Evolutionary conservation across 2,113 vertebrate genomes (phyloP).

Genomic region (Lycaon pictus): DNA sequence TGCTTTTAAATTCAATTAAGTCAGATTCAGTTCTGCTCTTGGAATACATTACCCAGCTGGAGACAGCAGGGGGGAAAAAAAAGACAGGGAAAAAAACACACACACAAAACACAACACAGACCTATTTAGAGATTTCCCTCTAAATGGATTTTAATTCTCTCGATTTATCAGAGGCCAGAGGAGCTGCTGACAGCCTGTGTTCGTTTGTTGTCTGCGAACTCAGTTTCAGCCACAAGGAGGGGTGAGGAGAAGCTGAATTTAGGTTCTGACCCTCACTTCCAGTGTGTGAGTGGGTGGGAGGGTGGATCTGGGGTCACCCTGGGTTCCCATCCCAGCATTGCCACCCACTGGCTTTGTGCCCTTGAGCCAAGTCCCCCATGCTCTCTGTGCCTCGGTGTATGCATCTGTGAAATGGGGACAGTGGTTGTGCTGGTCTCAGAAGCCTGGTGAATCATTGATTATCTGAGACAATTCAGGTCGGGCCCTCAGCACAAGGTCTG

Average conservation of each 20-base stretch:
- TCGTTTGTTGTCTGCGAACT: not conserved
- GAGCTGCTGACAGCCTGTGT: constrained; percentile 49
- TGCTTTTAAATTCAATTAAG: constrained; percentile 91
- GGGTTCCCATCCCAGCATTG: not conserved
- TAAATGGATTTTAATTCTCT: constrained; percentile 84
- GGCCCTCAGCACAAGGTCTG: not conserved
- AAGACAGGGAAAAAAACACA: not conserved
- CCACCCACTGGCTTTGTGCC: not conserved
- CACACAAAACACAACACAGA: constrained; percentile 63
- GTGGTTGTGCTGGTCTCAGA: not conserved
- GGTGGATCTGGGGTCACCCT: not conserved
- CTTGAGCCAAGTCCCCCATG: not conserved
- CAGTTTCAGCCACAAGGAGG: not conserved
- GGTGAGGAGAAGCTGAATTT: not conserved
- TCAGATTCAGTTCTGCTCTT: constrained; percentile 84
- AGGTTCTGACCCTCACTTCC: not conserved
- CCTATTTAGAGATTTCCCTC: constrained; percentile 83
- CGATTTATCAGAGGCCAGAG: constrained; percentile 69
- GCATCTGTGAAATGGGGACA: not conserved
- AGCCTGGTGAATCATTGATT: not conserved
- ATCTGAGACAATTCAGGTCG: not conserved
- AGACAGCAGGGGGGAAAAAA: constrained; percentile 71
- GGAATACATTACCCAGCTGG: constrained; percentile 88
- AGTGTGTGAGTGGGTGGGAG: accelerated
- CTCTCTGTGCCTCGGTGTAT: not conserved